Evolutionary conservation across 1,140 invertebrate genomes (phyloP), one percentile per base, ranked within the genome.

Genomic region (Nilaparvata lugens): DNA sequence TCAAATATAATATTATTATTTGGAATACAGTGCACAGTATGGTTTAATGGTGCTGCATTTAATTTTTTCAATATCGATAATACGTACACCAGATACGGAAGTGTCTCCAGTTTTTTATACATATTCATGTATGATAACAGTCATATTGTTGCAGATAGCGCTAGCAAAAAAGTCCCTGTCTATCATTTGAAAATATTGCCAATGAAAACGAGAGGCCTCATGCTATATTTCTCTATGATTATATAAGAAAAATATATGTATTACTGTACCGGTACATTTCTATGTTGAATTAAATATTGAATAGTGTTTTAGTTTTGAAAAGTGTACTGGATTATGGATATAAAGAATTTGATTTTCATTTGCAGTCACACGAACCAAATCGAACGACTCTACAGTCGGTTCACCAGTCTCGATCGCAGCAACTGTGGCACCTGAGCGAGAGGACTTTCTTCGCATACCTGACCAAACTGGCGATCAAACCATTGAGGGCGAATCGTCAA

Each of bases 351-450:
- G 53, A 5, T 61, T 65, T 66, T 67, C 67, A 64, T 64, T 84
- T 84, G 58, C 70, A 97, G 95, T 98, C 78, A 96, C 94, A 25
- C n/a, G n/a, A n/a, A n/a, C n/a, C n/a, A 99, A 82, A 98, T 99
- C 66, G 94, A 97, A 74, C 81, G 97, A 3, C 76, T 99, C 2
- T 99, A 98, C 75, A 97, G 93, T 60, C 83, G 97, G 62, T 99
- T 99, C 71, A 97, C 95, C 7, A 93, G 91, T 64, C 77, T 99
- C 66, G 96, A 98, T 74, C 90, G 97, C 70, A 89, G 89, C 62
- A 91, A 95, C 70, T 95, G 92, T 75, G 95, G 95, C 2, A 93
- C 91, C n/a, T 77, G 98, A 3, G 93, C 81, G 95, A 42, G 95
- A 98, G 74, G 97, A 99, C 75, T 97, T 99, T 71, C 78, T 98